phyloP scores from a whole-genome alignment of 2,888 invertebrate genomes.

The Chymomyza amoena region DNA sequence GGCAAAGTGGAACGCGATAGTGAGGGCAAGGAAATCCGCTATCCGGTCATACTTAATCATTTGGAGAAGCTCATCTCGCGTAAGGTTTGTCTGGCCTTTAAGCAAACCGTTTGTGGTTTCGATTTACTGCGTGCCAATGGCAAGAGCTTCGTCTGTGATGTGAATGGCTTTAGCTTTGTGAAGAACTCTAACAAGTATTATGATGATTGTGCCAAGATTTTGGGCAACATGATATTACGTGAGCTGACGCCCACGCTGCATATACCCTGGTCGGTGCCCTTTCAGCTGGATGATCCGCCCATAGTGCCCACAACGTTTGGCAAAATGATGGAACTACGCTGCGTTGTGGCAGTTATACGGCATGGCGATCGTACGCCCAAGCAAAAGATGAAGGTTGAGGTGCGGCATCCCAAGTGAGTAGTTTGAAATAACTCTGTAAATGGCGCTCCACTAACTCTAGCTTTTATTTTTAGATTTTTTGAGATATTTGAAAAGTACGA shows the following conservation, averaged over 20 bases:
- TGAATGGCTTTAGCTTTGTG: slow-evolving; percentile 99
- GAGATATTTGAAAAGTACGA: slow-evolving; percentile 99
- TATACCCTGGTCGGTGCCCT: slow-evolving; percentile 98
- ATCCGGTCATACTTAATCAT: slow-evolving; percentile 98
- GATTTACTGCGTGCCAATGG: slow-evolving; percentile 98
- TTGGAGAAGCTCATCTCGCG: slow-evolving; percentile 98
- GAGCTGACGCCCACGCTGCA: slow-evolving; percentile 96
- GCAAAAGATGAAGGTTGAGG: slow-evolving; percentile 99
- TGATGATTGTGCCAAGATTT: slow-evolving; percentile 98
- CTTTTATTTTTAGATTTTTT: slow-evolving; percentile 87
- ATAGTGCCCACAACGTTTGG: slow-evolving; percentile 99
- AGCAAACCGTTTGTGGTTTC: slow-evolving; percentile 99
- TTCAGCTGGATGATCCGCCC: slow-evolving; percentile 98
- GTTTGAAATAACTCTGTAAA: background rate
- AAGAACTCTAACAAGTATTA: slow-evolving; percentile 99
- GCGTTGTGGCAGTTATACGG: slow-evolving; percentile 97
- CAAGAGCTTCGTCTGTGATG: slow-evolving; percentile 99
- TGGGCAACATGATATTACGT: slow-evolving; percentile 97
- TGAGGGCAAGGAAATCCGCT: slow-evolving; percentile 98
- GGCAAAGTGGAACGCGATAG: slow-evolving; percentile 99
- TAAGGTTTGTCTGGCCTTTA: slow-evolving; percentile 97
- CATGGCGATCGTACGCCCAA: slow-evolving; percentile 99
- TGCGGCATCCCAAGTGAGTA: slow-evolving; percentile 92
- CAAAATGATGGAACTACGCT: slow-evolving; percentile 95
- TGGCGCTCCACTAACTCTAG: background rate